Evolutionary conservation across 2,888 invertebrate species (phyloP), one percentile per base, ranked within the genome.

Genomic region (Pycnomerus fuliginosus): DNA sequence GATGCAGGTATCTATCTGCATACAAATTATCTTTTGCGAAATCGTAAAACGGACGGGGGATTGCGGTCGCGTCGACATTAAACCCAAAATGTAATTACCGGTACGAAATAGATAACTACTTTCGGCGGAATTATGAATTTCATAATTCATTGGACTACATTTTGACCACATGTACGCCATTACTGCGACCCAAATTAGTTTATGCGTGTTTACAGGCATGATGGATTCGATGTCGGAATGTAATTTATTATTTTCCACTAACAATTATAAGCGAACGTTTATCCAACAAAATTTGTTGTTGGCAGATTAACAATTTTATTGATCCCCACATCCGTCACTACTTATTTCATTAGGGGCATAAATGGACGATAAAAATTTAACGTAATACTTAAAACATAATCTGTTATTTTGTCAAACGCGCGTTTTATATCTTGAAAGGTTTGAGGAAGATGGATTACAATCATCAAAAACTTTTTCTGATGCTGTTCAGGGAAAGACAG

Each of bases 61-160:
- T 14, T 28, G 13, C 17, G 7, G 38, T 12, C 15, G 32, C 12
- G 36, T 35, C n/a, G n/a, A n/a, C 45, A 40, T 45, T 45, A 36
- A 40, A 40, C 40, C 28, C 44, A 33, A 15, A 46, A 50, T 34
- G 50, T 53, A 53, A 56, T 55, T 55, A 50, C 50, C 25, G 38
- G 35, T 30, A 27, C 46, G 35, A 51, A 52, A 54, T 48, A 54
- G 48, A 50, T 55, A 50, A 56, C 53, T 52, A 44, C 38, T 31
- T 40, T 39, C 38, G 41, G 43, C 33, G 17, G 32, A 38, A 40
- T 42, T 43, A 44, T 44, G 38, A 37, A 43, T 32, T 48, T 47
- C 48, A 48, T 46, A 48, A 52, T 52, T 52, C 42, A 52, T 48
- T 36, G 32, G 41, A 34, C 37, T 29, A 40, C 37, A 40, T 37